Base-by-base conservation (phyloP, 2,113 vertebrate species). In the Ciconia stormi region DNA sequence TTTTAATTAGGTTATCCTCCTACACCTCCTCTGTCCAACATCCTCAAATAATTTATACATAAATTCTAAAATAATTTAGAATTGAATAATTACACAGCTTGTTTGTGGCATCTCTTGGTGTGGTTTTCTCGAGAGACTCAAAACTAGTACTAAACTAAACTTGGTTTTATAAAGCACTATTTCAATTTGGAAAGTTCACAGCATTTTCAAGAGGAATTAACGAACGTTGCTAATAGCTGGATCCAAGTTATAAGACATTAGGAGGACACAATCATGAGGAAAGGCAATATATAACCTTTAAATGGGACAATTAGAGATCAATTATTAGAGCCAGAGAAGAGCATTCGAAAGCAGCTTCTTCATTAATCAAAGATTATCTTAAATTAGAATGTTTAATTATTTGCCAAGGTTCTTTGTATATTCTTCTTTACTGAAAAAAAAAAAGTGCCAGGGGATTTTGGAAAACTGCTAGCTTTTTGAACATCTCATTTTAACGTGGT, bases 231-330 rank as follows among this genome's bases (percentile, higher is more conserved):
- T 97, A 96, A 97, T 97, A 95, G 97, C 91, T 91, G 58, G 52
- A 95, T 96, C 77, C 0, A 1, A 95, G 89, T 93, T 96, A 88
- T 53, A 95, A 88, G 95, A 84, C 94, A 97, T 97, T 97, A 96
- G 87, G 70, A 97, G 95, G 94, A 91, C 91, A 97, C 70, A 96
- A 47, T 93, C 73, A 93, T 76, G 87, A 97, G 94, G 87, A 96
- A 88, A 96, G 97, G 96, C 97, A 90, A 97, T 97, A 97, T 86
- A 97, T 96, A 97, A 97, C 97, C 97, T 97, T 97, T 97, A 96
- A 89, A 82, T 85, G 87, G 84, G 62, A 96, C 91, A 97, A 96
- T 97, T 95, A 97, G 82, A 95, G 93, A 97, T 97, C 97, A 97
- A 95, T 97, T 97, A 97, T 94, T 89, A 82, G 88, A 95, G 78